phyloP scores from a whole-genome alignment of 2,113 vertebrate species.

The Macrotis lagotis region DNA sequence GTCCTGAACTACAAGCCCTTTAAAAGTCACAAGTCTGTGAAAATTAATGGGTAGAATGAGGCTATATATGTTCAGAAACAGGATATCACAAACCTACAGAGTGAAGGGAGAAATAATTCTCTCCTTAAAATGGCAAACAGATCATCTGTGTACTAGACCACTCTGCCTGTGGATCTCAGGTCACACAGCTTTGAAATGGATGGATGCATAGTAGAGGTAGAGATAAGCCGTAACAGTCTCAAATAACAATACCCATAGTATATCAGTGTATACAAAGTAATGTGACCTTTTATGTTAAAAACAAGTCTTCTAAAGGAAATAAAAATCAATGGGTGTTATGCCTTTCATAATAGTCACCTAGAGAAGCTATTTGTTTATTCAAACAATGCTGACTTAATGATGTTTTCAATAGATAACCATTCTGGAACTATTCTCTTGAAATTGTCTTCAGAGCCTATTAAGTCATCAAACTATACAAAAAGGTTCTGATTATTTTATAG shows the following conservation, averaged over 20 bases:
- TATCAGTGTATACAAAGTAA: background rate
- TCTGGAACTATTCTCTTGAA: background rate
- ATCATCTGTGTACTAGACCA: background rate
- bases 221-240: background rate
- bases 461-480: background rate
- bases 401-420: background rate
- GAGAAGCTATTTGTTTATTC: background rate
- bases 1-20: background rate
- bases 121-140: background rate
- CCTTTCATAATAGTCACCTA: background rate
- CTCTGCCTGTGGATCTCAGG: background rate
- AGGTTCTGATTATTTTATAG: background rate
- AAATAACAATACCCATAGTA: background rate
- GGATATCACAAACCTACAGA: background rate
- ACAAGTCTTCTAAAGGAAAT: background rate
- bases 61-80: background rate
- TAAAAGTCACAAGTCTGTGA: background rate
- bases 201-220: background rate
- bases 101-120: background rate
- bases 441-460: background rate
- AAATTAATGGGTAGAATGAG: background rate
- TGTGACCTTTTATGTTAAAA: background rate
- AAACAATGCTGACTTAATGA: background rate
- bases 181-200: background rate
- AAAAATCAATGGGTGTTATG: background rate